Conservation (phyloP, 2,797 vertebrate genomes). For the Ceyx erithaca region DNA sequence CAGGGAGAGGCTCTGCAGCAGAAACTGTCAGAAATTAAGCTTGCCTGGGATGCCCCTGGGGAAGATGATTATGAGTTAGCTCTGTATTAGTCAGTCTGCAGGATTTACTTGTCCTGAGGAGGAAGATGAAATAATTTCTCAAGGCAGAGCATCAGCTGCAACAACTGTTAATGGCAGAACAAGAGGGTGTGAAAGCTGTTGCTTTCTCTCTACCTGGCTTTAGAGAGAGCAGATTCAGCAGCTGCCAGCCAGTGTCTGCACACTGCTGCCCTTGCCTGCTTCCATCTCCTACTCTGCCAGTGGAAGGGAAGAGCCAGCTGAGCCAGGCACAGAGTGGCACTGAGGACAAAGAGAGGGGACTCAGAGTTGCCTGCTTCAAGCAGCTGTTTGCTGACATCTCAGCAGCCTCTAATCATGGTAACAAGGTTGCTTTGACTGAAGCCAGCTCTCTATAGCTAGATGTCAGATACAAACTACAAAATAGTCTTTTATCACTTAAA, state of each 20-base stretch:
- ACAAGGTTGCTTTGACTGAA: not conserved
- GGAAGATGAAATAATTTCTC: not conserved
- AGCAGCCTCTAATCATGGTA: not conserved
- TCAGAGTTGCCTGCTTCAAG: not conserved
- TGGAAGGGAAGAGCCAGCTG: not conserved
- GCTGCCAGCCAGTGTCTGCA: rapidly evolving
- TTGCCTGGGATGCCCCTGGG: not conserved
- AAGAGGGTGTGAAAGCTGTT: not conserved
- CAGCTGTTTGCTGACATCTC: not conserved
- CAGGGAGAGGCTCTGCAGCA: not conserved
- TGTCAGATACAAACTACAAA: not conserved
- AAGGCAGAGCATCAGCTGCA: not conserved
- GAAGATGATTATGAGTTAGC: not conserved
- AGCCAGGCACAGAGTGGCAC: not conserved
- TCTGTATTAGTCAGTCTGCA: not conserved
- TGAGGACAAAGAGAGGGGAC: not conserved
- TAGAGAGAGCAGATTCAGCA: not conserved
- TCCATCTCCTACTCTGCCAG: not conserved
- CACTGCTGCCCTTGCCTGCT: not conserved
- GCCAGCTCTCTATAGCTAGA: not conserved
- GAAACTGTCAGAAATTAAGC: not conserved
- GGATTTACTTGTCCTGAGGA: not conserved
- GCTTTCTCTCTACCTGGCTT: not conserved
- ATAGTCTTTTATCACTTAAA: not conserved
- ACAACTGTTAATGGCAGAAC: not conserved